A percentile compares a stretch with the other conserved stretches of the same genome.
These are phyloP conservation scores for Tursiops truncatus DNA, from an alignment of 2,113 vertebrate genomes.

Conservation along the genomic window DNA sequence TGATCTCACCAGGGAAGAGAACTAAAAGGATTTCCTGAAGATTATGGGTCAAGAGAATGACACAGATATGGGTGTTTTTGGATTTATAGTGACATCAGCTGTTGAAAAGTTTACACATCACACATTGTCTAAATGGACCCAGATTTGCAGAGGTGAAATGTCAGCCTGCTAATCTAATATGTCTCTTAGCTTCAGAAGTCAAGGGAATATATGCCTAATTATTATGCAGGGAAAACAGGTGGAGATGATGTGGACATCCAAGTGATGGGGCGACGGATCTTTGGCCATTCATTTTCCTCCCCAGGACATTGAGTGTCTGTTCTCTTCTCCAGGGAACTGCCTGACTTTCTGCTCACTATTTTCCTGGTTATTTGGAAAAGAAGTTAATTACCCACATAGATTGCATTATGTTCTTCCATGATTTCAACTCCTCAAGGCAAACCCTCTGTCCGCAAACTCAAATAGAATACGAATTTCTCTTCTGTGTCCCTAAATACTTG, in stretches of 20 bases:
- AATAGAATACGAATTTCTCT: not conserved
- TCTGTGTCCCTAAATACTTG: not conserved
- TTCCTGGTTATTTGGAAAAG: not conserved
- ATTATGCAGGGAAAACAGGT: not conserved
- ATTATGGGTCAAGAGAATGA: not conserved
- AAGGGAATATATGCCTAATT: not conserved
- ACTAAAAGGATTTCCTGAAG: constrained; percentile 6
- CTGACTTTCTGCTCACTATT: not conserved
- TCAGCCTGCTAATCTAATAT: not conserved
- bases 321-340: not conserved
- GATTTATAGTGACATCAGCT: not conserved
- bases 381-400: not conserved
- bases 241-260: not conserved
- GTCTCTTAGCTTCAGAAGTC: not conserved
- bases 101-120: not conserved
- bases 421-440: not conserved
- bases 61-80: not conserved
- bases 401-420: not conserved
- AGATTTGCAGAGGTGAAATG: constrained; percentile 19
- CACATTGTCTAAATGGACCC: not conserved
- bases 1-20: not conserved
- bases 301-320: not conserved
- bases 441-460: not conserved
- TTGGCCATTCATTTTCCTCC: not conserved
- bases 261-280: not conserved